phyloP scores from a whole-genome alignment of 2,113 vertebrate species.

The Otus sunia region DNA sequence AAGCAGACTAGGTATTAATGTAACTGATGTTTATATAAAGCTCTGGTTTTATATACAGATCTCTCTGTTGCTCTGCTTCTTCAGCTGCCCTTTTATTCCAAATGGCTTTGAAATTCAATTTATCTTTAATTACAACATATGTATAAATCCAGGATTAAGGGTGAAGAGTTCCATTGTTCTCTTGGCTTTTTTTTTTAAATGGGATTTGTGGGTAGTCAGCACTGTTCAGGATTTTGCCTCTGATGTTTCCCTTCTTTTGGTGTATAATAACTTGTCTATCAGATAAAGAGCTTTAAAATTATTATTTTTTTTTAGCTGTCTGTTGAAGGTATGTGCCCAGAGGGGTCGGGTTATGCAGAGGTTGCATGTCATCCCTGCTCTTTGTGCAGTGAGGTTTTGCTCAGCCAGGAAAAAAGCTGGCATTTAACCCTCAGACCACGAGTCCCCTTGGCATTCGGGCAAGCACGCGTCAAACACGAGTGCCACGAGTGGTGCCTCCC shows the following conservation, averaged over 20 bases:
- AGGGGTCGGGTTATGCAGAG: not conserved
- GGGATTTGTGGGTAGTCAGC: constrained; percentile 11
- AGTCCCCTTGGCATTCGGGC: not conserved
- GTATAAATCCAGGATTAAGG: constrained; percentile 34
- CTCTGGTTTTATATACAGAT: not conserved
- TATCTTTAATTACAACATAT: constrained; percentile 39
- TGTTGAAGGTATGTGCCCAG: constrained; percentile 38
- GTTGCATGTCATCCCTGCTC: not conserved
- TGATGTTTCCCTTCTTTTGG: not conserved
- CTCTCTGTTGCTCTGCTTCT: not conserved
- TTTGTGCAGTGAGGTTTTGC: not conserved
- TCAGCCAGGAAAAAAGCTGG: not conserved
- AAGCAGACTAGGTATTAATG: not conserved
- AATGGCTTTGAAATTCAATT: constrained; percentile 48
- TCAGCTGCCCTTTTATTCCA: constrained; percentile 24
- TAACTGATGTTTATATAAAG: not conserved
- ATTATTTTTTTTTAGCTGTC: not conserved
- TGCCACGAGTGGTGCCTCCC: not conserved
- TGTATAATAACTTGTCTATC: constrained; percentile 40
- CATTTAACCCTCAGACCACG: not conserved
- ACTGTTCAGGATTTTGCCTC: not conserved
- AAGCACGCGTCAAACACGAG: not conserved
- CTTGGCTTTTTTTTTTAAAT: not conserved
- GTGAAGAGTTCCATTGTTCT: constrained; percentile 22
- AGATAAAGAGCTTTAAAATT: constrained; percentile 18